Evolutionary conservation across 2,113 vertebrate species (phyloP).

Genomic region (Falcunculus frontatus): DNA sequence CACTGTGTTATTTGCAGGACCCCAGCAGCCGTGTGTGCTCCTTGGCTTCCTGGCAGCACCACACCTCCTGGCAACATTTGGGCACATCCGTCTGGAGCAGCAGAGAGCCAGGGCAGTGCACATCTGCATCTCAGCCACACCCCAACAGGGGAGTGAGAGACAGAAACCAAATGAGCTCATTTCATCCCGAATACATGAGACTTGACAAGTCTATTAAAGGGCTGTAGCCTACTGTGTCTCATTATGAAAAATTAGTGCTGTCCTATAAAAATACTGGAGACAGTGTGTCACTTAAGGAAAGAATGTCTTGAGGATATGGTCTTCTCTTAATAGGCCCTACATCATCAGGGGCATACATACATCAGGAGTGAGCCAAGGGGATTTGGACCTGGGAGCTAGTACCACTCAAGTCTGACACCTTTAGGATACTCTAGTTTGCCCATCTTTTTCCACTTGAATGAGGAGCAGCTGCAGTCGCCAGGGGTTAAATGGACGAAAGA

Average conservation of each 20-base stretch:
- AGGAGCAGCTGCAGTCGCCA: background rate
- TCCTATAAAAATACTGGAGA: constrained; percentile 49
- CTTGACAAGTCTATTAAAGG: constrained; percentile 57
- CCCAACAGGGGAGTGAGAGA: constrained; percentile 18
- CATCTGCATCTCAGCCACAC: background rate
- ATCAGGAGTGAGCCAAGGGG: background rate
- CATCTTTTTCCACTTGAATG: background rate
- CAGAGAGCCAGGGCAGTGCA: background rate
- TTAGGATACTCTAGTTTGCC: background rate
- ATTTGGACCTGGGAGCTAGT: background rate
- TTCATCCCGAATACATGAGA: background rate
- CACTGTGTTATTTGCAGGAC: background rate
- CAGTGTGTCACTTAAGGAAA: constrained; percentile 5
- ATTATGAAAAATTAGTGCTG: constrained; percentile 48
- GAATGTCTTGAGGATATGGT: background rate
- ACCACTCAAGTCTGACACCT: background rate
- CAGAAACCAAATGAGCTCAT: constrained; percentile 47
- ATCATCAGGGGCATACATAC: background rate
- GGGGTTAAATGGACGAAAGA: background rate
- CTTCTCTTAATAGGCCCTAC: constrained; percentile 17
- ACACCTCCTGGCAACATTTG: background rate
- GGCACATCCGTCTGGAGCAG: background rate
- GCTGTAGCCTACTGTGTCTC: constrained; percentile 28
- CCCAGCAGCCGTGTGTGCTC: fast-evolving
- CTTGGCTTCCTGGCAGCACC: background rate